A percentile compares a stretch with the other conserved stretches of the same genome.
Evolutionary conservation across 1,140 invertebrate species (phyloP).

Genomic region (Drosophila parabipectinata): DNA sequence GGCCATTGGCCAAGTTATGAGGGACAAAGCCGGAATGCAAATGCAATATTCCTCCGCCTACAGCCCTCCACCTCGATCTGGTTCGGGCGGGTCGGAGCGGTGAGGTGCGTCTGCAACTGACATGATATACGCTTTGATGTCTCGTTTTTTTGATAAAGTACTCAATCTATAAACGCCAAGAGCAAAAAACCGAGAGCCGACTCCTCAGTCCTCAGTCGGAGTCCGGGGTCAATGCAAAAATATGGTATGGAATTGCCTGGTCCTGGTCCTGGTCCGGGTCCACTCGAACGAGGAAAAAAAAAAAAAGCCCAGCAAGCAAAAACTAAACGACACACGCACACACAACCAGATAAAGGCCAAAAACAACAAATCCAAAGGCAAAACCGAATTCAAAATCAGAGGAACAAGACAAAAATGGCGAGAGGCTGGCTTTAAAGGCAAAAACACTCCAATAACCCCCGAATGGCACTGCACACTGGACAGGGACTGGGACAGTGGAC

Average conservation of each 20-base stretch:
- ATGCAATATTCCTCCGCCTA: slow-evolving; percentile 39
- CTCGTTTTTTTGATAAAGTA: slow-evolving; percentile 82
- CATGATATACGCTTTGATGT: slow-evolving; percentile 81
- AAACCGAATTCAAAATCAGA: slow-evolving; percentile 25
- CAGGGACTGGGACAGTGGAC: slow-evolving; percentile 23
- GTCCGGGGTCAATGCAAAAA: slow-evolving; percentile 70
- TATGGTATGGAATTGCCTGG: slow-evolving; percentile 75
- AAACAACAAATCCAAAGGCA: slow-evolving; percentile 23
- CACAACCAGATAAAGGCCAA: slow-evolving; percentile 19
- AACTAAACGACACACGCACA: slow-evolving; percentile 3
- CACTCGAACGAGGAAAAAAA: slow-evolving; percentile 1
- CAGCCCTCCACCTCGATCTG: not conserved
- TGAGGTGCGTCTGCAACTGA: slow-evolving; percentile 66
- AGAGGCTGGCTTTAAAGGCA: slow-evolving; percentile 68
- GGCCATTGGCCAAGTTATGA: slow-evolving; percentile 72
- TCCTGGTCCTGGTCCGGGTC: slow-evolving; percentile 11
- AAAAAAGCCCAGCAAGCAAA: not conserved
- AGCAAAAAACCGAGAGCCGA: slow-evolving; percentile 61
- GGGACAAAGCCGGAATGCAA: slow-evolving; percentile 35
- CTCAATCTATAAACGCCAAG: slow-evolving; percentile 81
- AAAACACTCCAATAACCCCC: slow-evolving; percentile 60
- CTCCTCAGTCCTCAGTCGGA: slow-evolving; percentile 19
- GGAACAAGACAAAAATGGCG: slow-evolving; percentile 64
- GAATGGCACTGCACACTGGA: slow-evolving; percentile 18
- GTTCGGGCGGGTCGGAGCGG: not conserved